Evolutionary conservation across 2,113 vertebrate species (phyloP), one percentile per base, ranked within the genome.

Genomic region (Seriola dumerili): DNA sequence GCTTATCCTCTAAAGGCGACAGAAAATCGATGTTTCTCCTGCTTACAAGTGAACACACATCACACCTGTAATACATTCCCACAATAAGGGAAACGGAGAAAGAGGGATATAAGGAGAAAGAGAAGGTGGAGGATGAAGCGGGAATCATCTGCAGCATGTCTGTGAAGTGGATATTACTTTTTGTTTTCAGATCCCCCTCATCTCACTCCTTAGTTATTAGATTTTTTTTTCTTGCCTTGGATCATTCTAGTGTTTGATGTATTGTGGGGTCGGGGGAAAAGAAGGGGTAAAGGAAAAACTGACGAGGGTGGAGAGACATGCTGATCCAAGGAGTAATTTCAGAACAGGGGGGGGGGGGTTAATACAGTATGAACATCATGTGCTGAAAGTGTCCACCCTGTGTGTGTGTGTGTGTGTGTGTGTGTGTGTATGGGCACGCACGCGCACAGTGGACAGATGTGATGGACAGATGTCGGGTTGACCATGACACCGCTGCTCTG

Each of bases 11-110:
- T 72, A 32, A 86, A 85, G 88, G 77, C 12, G 67, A 89, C 87
- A 85, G 81, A 80, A 91, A 93, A 93, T 92, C 87, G 0, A 93
- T 93, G 83, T 67, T 77, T 79, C 78, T 78, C 58, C 77, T 91
- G 72, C 81, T 90, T 91, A 91, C 88, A 91, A 90, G 81, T 66
- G 74, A 91, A 84, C 83, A 84, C 52, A 55, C 83, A 80, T 52
- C 85, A 71, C 86, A 87, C 83, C 83, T 92, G 85, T 90, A 91
- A 88, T 85, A 90, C 84, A 78, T 84, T 87, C 89, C 75, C 85
- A 83, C 90, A 92, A 89, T 86, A 77, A 91, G 69, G 48, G 61
- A 77, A 79, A 72, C 38, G 1, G 54, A 74, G 81, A 78, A n/a
- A 59, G 34, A 17, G 21, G 36, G 46, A 58, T 36, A 46, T 54